Evolutionary conservation across 2,888 invertebrate genomes (phyloP), one percentile per base, ranked within the genome.

Genomic region (Pseudococcus jackbeardsleyi): DNA sequence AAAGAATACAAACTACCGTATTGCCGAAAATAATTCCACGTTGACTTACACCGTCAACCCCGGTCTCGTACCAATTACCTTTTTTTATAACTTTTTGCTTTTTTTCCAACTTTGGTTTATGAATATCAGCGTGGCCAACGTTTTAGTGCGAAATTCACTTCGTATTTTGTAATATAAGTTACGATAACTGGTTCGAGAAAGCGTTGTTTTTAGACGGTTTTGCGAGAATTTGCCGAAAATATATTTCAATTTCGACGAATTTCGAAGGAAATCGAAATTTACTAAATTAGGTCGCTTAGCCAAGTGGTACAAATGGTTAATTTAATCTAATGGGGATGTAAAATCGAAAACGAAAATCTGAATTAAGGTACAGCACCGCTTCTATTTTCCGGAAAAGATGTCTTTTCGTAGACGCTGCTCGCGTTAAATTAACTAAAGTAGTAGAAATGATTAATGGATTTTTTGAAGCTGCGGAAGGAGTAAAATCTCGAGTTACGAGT

Each of bases 1-100:
- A 19, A 64, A 64, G 64, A 64, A 64, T 64, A 64, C 22, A 64
- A 64, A 64, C 64, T 64, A 22, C 22, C 64, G 64, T 64, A 64
- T 64, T 64, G 64, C 11, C 64, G 64, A 64, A 64, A 19, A 64
- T 64, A 64, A 64, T 22, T 22, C 19, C 7, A 4, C 59, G 8
- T 9, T 11, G 12, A n/a, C 1, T 59, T 22, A 12, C 22, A 64
- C 1, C 64, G 19, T 1, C 22, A 22, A 3, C n/a, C n/a, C 59
- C 1, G 22, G 1, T 1, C 17, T 64, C 9, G 11, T 59, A n/a
- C n/a, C 22, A 9, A 4, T 64, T 22, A 9, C 19, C 22, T 64
- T 22, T 64, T 6, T 59, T 42, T 42, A 8, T 2, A 33, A 33
- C 42, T 64, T 22, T 64, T 9, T 64, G 1, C 22, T 22, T 22